phyloP scores from a whole-genome alignment of 1,140 invertebrate genomes.

The Macrobrachium nipponense region DNA sequence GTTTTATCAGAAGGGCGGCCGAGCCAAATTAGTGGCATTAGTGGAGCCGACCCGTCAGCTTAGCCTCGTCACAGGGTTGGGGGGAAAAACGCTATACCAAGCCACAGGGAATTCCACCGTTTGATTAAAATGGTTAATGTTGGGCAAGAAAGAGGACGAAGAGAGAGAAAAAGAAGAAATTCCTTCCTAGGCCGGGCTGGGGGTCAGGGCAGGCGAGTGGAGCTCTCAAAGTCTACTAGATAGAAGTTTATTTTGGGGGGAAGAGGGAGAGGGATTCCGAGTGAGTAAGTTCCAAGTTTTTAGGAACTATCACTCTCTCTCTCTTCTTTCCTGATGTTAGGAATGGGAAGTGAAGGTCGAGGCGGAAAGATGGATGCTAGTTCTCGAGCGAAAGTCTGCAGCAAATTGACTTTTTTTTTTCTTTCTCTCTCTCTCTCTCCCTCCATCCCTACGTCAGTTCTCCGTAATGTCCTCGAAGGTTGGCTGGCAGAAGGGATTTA shows the following conservation, averaged over 20 bases:
- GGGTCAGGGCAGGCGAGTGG: background rate
- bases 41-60: conserved; percentile 17
- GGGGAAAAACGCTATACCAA: conserved; percentile 1
- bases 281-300: conserved; percentile 22
- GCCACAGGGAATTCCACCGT: no score
- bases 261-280: background rate
- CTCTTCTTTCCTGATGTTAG: background rate
- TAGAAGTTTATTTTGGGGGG: background rate
- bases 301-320: no score
- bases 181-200: background rate
- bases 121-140: background rate
- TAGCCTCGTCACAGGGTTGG: conserved; percentile 4
- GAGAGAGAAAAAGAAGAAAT: background rate
- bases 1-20: conserved; percentile 10
- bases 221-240: no score
- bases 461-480: no score
- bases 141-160: background rate
- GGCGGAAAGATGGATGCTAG: no score
- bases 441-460: no score
- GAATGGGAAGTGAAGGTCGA: background rate
- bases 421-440: no score
- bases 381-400: no score
- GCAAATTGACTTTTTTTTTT: no score
- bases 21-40: conserved; percentile 21
- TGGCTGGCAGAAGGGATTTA: no score